Conservation (phyloP, 2,797 vertebrate species). For the Sebastes vulpes region DNA sequence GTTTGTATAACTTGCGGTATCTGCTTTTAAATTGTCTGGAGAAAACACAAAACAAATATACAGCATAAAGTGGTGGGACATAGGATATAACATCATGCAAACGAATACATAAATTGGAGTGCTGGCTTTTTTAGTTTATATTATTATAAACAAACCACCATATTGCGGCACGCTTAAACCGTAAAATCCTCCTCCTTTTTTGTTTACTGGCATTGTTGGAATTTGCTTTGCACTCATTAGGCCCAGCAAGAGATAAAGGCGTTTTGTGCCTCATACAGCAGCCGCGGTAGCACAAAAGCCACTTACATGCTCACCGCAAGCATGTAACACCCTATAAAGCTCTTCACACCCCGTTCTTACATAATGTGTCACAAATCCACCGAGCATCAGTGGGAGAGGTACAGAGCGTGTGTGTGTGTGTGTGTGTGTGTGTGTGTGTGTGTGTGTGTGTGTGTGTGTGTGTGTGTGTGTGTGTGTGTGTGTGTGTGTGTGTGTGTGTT, state of each 20-base stretch:
- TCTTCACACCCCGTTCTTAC: conserved; percentile 49
- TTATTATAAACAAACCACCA: conserved; percentile 6
- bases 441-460: neutral
- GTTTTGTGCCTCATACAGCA: conserved; percentile 27
- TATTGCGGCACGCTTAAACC: neutral
- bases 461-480: neutral
- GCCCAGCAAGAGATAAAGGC: conserved; percentile 24
- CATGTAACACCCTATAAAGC: conserved; percentile 54
- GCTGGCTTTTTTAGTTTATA: neutral
- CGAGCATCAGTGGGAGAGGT: conserved; percentile 24
- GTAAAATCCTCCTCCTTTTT: neutral
- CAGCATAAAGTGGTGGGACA: neutral
- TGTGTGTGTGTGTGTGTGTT: neutral
- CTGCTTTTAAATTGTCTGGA: neutral
- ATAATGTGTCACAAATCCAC: conserved; percentile 57
- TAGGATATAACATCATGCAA: neutral
- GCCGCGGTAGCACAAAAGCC: conserved; percentile 43
- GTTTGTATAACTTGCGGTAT: neutral
- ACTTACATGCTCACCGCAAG: conserved; percentile 54
- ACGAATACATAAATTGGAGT: neutral
- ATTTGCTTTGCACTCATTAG: conserved; percentile 34
- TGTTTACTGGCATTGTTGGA: conserved; percentile 14
- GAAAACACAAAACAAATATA: neutral
- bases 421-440: neutral
- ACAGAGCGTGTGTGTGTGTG: neutral